These are phyloP conservation scores for Hanleya hanleyi DNA, from an alignment of 2,888 invertebrate genomes.

Conservation along the genomic window DNA sequence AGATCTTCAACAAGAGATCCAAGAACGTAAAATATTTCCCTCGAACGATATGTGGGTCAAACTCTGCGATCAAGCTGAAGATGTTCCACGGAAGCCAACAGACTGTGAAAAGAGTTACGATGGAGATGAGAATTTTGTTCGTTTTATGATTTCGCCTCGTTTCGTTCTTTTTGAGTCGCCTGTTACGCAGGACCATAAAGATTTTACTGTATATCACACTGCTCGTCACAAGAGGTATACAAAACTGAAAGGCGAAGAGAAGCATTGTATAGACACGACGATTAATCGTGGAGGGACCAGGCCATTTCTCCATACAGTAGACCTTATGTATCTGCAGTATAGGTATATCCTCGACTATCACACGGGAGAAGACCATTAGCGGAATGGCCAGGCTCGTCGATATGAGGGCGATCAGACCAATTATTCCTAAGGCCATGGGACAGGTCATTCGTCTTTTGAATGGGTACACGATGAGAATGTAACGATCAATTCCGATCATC, in stretches of 20 bases:
- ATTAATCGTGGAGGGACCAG: constrained; percentile 32
- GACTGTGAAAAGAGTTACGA: constrained; percentile 66
- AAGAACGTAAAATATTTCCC: constrained; percentile 61
- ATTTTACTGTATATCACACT: constrained; percentile 63
- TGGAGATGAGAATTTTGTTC: constrained; percentile 67
- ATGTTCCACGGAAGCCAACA: constrained; percentile 72
- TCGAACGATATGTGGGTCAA: constrained; percentile 49
- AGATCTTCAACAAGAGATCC: constrained; percentile 66
- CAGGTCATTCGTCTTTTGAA: constrained; percentile 61
- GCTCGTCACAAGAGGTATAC: constrained; percentile 63
- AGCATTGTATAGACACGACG: constrained; percentile 60
- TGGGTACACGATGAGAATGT: constrained; percentile 70
- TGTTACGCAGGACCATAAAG: constrained; percentile 56
- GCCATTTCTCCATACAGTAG: constrained; percentile 67
- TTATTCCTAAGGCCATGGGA: constrained; percentile 51
- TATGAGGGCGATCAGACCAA: constrained; percentile 49
- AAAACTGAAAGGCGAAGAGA: constrained; percentile 64
- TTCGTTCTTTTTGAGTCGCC: constrained; percentile 60
- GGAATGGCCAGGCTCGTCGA: constrained; percentile 64
- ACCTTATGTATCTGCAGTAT: constrained; percentile 48
- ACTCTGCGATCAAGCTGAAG: constrained; percentile 61
- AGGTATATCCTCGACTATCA: constrained; percentile 49
- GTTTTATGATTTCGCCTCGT: constrained; percentile 53
- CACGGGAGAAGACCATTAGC: constrained; percentile 60
- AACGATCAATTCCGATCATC: constrained; percentile 70